Base-by-base conservation (phyloP, 1,140 invertebrate genomes). In the Drosophila truncata region DNA sequence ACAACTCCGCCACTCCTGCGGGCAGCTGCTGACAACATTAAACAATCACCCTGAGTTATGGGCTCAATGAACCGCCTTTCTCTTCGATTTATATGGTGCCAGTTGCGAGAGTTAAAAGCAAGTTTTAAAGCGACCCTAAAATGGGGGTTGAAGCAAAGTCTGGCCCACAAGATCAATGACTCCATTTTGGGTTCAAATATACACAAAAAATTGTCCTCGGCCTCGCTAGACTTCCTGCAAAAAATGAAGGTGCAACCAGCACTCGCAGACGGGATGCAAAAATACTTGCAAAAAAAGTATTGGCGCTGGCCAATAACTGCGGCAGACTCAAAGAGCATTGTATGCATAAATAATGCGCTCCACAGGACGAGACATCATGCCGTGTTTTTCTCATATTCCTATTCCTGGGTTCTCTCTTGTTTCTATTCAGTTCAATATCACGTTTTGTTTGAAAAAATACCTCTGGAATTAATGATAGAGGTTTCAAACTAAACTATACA, bases 311-410 rank as follows among this genome's bases (percentile, higher is more conserved):
- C 84, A 81, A 88, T 90, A 90, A 81, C 81, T 78, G 84, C 81
- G 65, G 85, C 84, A 90, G 84, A 90, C 84, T 88, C 85, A 88
- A 88, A 88, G 84, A 82, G 81, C 85, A 82, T 85, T 90, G 81
- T 83, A 90, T 88, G 84, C 84, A 88, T 88, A 88, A 90, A 88
- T 88, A 88, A 88, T 90, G 78, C 73, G 85, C 72, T 62, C 64
- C 39, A 63, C 29, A 39, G 60, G 47, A 16, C 44, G 41, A 59
- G 50, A 29, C 55, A 33, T 47, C 61, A 44, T 33, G 33, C 39
- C 41, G 11, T 29, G 49, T 52, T 61, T 35, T 46, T 20, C 39
- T n/a, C 59, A 41, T 31, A 69, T 64, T 16, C 18, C 27, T 1
- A 29, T 33, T 52, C 29, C 39, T 44, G 10, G 14, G 11, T 13